Percentiles rank a stretch among this genome's conserved stretches.
Conservation (phyloP, 2,797 vertebrate genomes). For the Cuculus canorus region DNA sequence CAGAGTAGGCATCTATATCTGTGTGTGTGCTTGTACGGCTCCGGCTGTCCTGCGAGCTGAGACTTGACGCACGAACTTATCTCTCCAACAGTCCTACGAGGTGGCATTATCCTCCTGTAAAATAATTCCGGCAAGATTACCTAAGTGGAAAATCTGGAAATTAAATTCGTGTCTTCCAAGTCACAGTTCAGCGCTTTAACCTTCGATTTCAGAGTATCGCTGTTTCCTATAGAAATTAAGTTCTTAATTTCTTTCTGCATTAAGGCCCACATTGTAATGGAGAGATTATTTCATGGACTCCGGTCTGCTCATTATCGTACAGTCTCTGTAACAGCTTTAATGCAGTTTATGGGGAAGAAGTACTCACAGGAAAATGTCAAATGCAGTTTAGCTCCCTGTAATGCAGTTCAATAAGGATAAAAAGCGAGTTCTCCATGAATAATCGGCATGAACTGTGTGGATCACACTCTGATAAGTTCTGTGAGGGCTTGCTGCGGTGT, state of each 20-base stretch:
- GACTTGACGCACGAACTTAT: rapidly evolving
- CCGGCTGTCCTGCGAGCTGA: background rate
- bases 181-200: slow-evolving; percentile 13
- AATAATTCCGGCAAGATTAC: background rate
- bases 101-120: background rate
- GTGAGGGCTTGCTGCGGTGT: background rate
- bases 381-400: slow-evolving; percentile 5
- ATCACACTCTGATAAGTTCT: background rate
- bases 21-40: background rate
- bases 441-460: background rate
- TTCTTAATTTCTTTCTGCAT: slow-evolving; percentile 9
- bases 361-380: background rate
- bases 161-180: background rate
- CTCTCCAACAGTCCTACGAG: background rate
- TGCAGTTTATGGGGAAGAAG: background rate
- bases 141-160: background rate
- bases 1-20: background rate
- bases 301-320: background rate
- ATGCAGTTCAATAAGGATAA: slow-evolving; percentile 7
- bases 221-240: slow-evolving; percentile 23
- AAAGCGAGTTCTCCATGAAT: background rate
- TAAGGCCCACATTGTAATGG: background rate
- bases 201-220: background rate
- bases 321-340: background rate
- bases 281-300: background rate